Base-by-base conservation (phyloP, 2,113 vertebrate species). In the Tiliqua scincoides region DNA sequence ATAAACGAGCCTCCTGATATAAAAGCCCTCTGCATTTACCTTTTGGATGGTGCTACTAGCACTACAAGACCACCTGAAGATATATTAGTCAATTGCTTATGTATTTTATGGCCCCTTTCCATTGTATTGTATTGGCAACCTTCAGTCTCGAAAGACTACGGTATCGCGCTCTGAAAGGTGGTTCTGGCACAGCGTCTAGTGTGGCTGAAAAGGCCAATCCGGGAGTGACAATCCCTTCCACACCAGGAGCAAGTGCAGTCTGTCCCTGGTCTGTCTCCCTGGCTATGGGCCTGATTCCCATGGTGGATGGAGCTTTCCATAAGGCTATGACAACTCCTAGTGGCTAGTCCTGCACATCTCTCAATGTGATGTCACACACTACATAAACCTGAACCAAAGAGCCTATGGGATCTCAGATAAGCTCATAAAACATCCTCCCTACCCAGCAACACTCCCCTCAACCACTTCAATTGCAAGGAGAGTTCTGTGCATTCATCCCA, bases 1-100 rank as follows among this genome's bases (percentile, higher is more conserved):
- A 86, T 65, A 70, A 83, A 72, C 37, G 23, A 67, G 21, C 6
- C 85, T 90, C 79, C 72, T 85, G 7, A 4, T 71, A 72, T 79
- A 73, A 59, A 40, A n/a, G n/a, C 59, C 59, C 20, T 14, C 20
- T 48, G 43, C 43, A 48, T 48, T 48, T 48, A 48, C 43, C 43
- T 48, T 48, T 32, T 70, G 32, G 18, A 32, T 70, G 14, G n/a
- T 35, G 9, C 67, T 70, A n/a, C 43, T 70, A 82, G 52, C 35
- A 10, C 30, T 70, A 8, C 43, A n/a, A 35, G 43, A 27, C n/a
- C 15, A 76, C 14, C 52, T 57, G 48, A 15, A 52, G 52, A 74
- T n/a, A 43, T 9, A 40, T 30, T 63, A 14, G 37, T 30, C 78
- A 62, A 30, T 30, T 14, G 40, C 40, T 27, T 62, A 48, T 12